phyloP scores from a whole-genome alignment of 2,113 vertebrate species.

The Cardinalis cardinalis region DNA sequence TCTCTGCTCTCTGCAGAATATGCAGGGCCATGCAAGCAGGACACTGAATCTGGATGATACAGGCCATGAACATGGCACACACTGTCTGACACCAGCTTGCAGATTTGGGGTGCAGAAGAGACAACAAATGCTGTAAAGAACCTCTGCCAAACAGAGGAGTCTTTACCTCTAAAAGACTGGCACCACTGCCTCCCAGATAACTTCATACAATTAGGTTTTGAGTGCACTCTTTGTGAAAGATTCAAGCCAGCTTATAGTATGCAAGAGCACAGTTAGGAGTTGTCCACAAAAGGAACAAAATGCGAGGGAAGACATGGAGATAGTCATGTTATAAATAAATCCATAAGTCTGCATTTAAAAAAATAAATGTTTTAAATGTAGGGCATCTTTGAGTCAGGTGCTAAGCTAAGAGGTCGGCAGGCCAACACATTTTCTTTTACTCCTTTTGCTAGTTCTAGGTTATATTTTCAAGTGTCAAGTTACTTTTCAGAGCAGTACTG shows the following conservation, averaged over 20 bases:
- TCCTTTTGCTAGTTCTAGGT: background rate
- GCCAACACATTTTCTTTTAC: background rate
- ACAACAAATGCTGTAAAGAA: background rate
- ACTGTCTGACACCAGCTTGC: background rate
- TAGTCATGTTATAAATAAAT: background rate
- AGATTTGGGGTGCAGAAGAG: background rate
- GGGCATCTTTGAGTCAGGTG: background rate
- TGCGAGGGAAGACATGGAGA: background rate
- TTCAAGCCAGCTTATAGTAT: background rate
- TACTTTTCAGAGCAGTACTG: background rate
- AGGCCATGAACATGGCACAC: background rate
- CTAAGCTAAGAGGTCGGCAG: background rate
- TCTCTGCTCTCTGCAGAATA: background rate
- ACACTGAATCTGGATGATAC: background rate
- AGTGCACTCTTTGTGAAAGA: background rate
- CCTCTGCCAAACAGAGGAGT: background rate
- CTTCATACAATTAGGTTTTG: background rate
- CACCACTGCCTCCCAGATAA: background rate
- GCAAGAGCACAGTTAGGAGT: background rate
- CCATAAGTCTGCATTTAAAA: background rate
- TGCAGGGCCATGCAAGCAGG: background rate
- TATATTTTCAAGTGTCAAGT: constrained; percentile 3
- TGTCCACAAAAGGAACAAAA: background rate
- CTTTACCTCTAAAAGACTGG: background rate
- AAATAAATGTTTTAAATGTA: background rate